Evolutionary conservation across 1,140 invertebrate species (phyloP), one percentile per base, ranked within the genome.

Genomic region (Atta cephalotes): DNA sequence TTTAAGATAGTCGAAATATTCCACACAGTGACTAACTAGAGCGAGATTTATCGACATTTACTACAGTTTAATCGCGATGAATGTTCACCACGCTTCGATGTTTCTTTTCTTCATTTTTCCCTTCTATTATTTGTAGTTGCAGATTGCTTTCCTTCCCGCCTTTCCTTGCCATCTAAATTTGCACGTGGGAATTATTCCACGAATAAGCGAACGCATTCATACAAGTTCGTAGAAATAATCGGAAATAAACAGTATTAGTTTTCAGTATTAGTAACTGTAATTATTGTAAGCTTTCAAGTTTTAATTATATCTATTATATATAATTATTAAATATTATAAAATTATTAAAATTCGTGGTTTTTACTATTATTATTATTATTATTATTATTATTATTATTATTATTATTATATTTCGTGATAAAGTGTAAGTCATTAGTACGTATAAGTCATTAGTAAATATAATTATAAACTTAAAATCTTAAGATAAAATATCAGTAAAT

Each of bases 61-160:
- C 49, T 74, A 72, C 5, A n/a, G 45, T 81, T 87, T 84, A 87
- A 87, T 87, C 68, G 58, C 49, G 28, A 25, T 70, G 25, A 82
- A 58, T 35, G 78, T 63, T 35, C 16, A 49, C 35, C 39, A 31
- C n/a, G 10, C 35, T 58, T 9, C 5, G 7, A 14, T 2, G 12
- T 70, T 31, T 53, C 21, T 60, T 74, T 31, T 21, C 60, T 62
- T 28, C 28, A 9, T 21, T 6, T 49, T 74, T 60, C 18, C 31
- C 25, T 65, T 31, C 39, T 28, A 72, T 81, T 72, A 70, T 82
- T 82, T 56, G 16, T 16, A 10, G 35, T 21, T 39, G 9, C 39
- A 10, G 45, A 81, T 58, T 71, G 53, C 68, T 68, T 62, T 82
- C 25, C 66, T 72, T 82, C 6, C 6, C 10, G 68, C 72, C 25